phyloP scores from a whole-genome alignment of 2,888 invertebrate species.

The Hyposoter didymator region DNA sequence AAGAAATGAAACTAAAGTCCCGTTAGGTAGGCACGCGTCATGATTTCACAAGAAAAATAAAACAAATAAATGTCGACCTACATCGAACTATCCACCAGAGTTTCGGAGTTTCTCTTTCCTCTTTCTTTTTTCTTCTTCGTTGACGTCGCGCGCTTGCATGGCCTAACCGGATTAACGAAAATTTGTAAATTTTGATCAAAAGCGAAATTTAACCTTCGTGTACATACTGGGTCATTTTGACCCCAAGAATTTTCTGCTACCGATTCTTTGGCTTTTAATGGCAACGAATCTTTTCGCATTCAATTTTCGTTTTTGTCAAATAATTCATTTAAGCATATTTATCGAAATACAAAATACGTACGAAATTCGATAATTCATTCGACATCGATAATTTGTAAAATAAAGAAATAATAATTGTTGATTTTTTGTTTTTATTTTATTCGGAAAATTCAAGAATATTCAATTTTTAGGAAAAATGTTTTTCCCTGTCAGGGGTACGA shows the following conservation, averaged over 20 bases:
- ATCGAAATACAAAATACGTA: too few relatives aligned
- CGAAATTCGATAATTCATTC: too few relatives aligned
- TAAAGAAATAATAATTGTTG: too few relatives aligned
- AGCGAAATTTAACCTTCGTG: not conserved
- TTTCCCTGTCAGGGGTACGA: not conserved
- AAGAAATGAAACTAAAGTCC: not conserved
- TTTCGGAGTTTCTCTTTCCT: conserved; percentile 66
- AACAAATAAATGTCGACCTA: not conserved
- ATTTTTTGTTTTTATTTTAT: too few relatives aligned
- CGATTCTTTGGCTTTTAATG: too few relatives aligned
- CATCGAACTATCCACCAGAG: conserved; percentile 33
- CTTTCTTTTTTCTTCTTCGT: conserved; percentile 72
- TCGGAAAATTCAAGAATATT: too few relatives aligned
- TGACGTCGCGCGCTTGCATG: conserved; percentile 73
- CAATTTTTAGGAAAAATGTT: not conserved
- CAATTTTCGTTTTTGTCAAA: too few relatives aligned
- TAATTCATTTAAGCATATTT: too few relatives aligned
- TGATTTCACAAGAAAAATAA: conserved; percentile 55
- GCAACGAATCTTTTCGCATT: too few relatives aligned
- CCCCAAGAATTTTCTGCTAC: too few relatives aligned
- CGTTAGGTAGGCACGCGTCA: conserved; percentile 21
- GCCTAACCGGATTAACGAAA: not conserved
- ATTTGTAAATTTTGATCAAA: not conserved
- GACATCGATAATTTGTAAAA: too few relatives aligned
- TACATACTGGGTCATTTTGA: too few relatives aligned